These are phyloP conservation scores for Acanthococcus lagerstroemiae DNA, from an alignment of 2,888 invertebrate species.

Conservation along the genomic window DNA sequence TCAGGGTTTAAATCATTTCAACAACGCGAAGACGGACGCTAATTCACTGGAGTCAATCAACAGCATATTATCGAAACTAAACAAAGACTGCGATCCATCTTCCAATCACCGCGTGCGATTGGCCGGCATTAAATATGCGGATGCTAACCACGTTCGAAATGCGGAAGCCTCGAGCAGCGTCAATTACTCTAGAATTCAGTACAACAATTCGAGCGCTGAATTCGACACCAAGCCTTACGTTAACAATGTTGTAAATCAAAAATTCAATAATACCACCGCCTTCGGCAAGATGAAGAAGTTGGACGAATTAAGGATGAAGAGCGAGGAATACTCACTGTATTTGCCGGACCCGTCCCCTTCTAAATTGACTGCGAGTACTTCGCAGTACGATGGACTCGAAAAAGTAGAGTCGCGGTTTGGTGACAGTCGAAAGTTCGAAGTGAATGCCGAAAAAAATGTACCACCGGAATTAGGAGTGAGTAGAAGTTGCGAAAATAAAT, in stretches of 20 bases:
- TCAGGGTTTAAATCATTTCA: slow-evolving; percentile 5
- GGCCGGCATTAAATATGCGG: not conserved
- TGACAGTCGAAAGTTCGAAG: not conserved
- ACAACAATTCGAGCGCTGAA: not conserved
- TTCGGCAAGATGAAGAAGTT: not conserved
- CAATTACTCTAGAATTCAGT: slow-evolving; percentile 3
- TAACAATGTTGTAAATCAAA: not conserved
- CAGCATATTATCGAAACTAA: slow-evolving; percentile 5
- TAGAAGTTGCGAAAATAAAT: slow-evolving; percentile 17
- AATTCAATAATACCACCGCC: not conserved
- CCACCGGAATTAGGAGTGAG: not conserved
- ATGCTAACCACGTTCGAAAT: not conserved
- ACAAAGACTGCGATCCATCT: not conserved
- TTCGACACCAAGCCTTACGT: not conserved
- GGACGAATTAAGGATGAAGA: not conserved
- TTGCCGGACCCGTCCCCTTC: not conserved
- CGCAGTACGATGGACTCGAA: not conserved
- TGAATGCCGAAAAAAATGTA: slow-evolving; percentile 1
- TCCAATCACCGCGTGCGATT: slow-evolving; percentile 1
- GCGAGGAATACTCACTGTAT: not conserved
- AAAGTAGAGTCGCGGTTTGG: not conserved
- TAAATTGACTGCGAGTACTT: not conserved
- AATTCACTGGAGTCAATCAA: slow-evolving; percentile 14
- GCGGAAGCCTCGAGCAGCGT: slow-evolving; percentile 1
- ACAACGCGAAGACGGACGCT: not conserved